These are phyloP conservation scores for Hypsopygia costalis DNA, from an alignment of 2,888 invertebrate genomes.

Conservation along the genomic window DNA sequence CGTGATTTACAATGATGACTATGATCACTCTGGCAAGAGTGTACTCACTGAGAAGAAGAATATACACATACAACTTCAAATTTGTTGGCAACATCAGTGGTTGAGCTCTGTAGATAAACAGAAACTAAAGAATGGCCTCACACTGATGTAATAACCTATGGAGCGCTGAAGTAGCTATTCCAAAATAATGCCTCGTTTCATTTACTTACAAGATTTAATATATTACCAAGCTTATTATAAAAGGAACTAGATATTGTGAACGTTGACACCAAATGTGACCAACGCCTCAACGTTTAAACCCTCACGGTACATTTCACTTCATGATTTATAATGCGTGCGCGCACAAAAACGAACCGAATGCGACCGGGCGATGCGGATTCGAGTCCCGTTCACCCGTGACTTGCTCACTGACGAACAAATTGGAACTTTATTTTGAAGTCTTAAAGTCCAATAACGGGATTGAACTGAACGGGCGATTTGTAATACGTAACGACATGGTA, in stretches of 20 bases:
- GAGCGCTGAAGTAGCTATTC: too few species aligned
- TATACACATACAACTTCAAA: too few species aligned
- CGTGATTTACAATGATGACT: too few species aligned
- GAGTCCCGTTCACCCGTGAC: slow-evolving; percentile 8
- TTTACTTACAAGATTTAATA: too few species aligned
- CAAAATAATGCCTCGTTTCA: too few species aligned
- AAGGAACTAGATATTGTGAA: neutral
- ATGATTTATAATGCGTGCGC: slow-evolving; percentile 27
- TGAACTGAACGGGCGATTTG: neutral
- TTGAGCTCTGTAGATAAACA: too few species aligned
- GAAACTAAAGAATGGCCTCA: too few species aligned
- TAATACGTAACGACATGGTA: slow-evolving; percentile 1
- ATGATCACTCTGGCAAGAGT: too few species aligned
- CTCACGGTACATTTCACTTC: slow-evolving; percentile 52
- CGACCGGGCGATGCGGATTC: slow-evolving; percentile 22
- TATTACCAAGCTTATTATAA: too few species aligned
- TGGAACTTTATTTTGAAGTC: neutral
- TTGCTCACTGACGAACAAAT: neutral
- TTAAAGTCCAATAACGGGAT: neutral
- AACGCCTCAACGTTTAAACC: slow-evolving; percentile 56
- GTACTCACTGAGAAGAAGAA: too few species aligned
- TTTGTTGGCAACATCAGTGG: too few species aligned
- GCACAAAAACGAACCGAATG: slow-evolving; percentile 32
- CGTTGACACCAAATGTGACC: slow-evolving; percentile 48
- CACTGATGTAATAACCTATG: too few species aligned